Percentiles rank a stretch among this genome's conserved stretches.
These are phyloP conservation scores for Ridgeia piscesae DNA, from an alignment of 1,140 invertebrate species.

Conservation along the genomic window DNA sequence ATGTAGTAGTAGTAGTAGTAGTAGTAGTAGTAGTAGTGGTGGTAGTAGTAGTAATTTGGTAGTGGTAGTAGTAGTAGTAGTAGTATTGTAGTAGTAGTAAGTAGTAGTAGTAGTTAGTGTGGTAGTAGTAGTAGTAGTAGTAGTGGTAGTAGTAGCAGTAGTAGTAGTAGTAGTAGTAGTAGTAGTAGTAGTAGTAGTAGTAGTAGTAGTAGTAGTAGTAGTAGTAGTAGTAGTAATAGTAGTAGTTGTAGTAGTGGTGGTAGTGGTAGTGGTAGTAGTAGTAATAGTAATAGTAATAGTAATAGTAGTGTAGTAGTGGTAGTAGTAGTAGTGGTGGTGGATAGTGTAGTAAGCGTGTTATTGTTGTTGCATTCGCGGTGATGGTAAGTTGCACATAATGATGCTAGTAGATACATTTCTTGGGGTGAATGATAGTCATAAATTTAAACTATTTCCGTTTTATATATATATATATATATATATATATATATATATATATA, in stretches of 20 bases:
- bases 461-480: no score
- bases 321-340: no score
- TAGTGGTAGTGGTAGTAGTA: neutral
- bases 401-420: neutral
- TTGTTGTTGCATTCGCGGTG: no score
- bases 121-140: neutral
- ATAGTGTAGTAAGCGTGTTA: no score
- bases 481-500: no score
- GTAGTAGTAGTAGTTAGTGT: neutral
- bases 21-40: neutral
- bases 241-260: neutral
- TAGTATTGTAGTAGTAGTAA: neutral
- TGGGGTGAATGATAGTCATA: no score
- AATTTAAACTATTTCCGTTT: no score
- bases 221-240: neutral
- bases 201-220: neutral
- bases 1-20: neutral
- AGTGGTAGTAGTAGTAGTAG: neutral
- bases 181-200: no score
- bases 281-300: no score
- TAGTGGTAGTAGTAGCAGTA: neutral
- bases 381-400: neutral
- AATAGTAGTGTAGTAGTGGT: no score
- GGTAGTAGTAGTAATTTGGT: neutral
- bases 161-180: neutral